phyloP scores from a whole-genome alignment of 53 echinoderm and acorn worm genomes.

The Pentamera pediparva region DNA sequence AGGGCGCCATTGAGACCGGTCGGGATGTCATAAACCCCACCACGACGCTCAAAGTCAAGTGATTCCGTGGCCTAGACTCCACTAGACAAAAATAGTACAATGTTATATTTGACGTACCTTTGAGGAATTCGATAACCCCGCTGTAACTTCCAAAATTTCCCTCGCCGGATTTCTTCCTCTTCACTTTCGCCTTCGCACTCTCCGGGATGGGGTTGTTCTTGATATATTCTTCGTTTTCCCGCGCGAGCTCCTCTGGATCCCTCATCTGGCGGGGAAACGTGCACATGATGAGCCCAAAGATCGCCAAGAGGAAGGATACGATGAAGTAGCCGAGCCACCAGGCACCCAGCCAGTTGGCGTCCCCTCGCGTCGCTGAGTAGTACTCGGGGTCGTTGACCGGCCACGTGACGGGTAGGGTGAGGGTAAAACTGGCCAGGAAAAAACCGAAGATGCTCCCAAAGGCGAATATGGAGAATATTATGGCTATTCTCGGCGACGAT shows the following conservation, averaged over 20 bases:
- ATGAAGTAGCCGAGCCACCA: conserved; percentile 26
- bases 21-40: too few relatives aligned
- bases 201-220: not conserved
- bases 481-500: too few relatives aligned
- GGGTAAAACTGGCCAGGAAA: conserved; percentile 16
- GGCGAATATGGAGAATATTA: conserved; percentile 7
- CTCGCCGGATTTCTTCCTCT: not conserved
- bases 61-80: too few relatives aligned
- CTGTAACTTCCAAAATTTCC: not conserved
- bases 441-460: conserved; percentile 25
- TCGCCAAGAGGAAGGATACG: not conserved
- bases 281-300: not conserved
- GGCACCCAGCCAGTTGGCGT: conserved; percentile 23
- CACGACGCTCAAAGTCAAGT: too few relatives aligned
- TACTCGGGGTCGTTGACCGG: not conserved
- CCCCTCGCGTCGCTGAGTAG: conserved; percentile 3
- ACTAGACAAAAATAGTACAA: too few relatives aligned
- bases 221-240: conserved; percentile 3
- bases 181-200: not conserved
- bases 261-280: not conserved
- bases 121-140: conserved; percentile 1
- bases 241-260: conserved; percentile 9
- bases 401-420: conserved; percentile 8
- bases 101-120: conserved; percentile 2
- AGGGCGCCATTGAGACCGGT: too few relatives aligned